Percentiles rank a stretch among this genome's conserved stretches.
phyloP scores from a whole-genome alignment of 2,888 invertebrate species.

The Drosophila siamana region DNA sequence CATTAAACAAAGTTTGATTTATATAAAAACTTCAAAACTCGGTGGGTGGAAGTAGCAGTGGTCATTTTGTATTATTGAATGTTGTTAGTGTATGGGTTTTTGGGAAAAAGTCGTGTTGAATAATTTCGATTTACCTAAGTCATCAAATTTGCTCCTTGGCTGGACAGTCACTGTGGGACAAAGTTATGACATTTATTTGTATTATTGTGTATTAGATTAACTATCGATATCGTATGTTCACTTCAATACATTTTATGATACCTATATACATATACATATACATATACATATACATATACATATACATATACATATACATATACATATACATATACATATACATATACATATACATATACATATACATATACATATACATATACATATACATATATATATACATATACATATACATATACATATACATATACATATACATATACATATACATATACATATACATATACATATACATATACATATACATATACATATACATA shows the following conservation, averaged over 20 bases:
- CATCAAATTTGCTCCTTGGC: slow-evolving; percentile 90
- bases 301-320: neutral
- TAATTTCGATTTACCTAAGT: slow-evolving; percentile 88
- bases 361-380: slow-evolving; percentile 1
- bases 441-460: neutral
- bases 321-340: neutral
- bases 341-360: neutral
- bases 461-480: neutral
- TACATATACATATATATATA: neutral
- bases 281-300: neutral
- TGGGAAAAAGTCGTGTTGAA: slow-evolving; percentile 35
- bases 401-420: neutral
- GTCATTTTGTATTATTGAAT: slow-evolving; percentile 36
- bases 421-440: slow-evolving; percentile 1
- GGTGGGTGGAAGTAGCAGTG: slow-evolving; percentile 48
- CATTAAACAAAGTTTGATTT: slow-evolving; percentile 59
- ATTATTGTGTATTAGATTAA: slow-evolving; percentile 67
- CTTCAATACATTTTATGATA: too few relatives aligned
- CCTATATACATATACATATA: neutral
- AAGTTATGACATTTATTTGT: slow-evolving; percentile 75
- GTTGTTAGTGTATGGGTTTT: slow-evolving; percentile 41
- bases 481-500: neutral
- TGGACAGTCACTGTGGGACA: slow-evolving; percentile 88
- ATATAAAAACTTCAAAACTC: slow-evolving; percentile 56
- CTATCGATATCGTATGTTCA: slow-evolving; percentile 35